Evolutionary conservation across 2,888 invertebrate species (phyloP), one percentile per base, ranked within the genome.

Genomic region (Drosophila neonasuta): DNA sequence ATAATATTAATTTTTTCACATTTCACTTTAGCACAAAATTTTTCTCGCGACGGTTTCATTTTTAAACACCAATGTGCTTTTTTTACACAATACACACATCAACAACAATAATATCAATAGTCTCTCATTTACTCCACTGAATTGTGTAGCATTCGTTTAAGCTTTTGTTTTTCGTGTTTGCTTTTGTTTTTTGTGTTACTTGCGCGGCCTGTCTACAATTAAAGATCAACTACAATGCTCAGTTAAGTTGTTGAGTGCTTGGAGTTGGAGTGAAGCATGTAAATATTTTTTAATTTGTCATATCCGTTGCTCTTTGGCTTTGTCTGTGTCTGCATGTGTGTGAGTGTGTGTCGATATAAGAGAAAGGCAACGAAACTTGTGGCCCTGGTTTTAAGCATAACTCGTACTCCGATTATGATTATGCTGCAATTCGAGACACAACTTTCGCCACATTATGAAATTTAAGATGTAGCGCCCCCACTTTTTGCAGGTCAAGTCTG

Each of bases 381-480:
- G 13, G 7, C 52, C 42, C 69, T 56, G 32, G 45, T 46, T 39
- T 36, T 45, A 65, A 39, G 32, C 45, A 32, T 24, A 36, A 36
- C 36, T 36, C 36, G n/a, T 36, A 6, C 36, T 11, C 32, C 42
- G 60, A 60, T 54, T 57, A 42, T 32, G 60, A 60, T 54, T 57
- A 60, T 79, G 74, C 60, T 79, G 78, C 86, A 80, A 83, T 67
- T 63, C n/a, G 64, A 66, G 63, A 63, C 55, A 51, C 63, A 86
- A 79, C 83, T 84, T 83, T 83, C 86, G 81, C 84, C 86, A 78
- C 79, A 86, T 86, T 83, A 83, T 74, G 87, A 83, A 87, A 87
- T 86, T 71, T 67, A 81, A 76, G 69, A 57, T 60, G 63, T 39
- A 45, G 52, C 54, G 67, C 62, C 63, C 69, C 68, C 65, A 59